A percentile compares a stretch with the other conserved stretches of the same genome.
These are phyloP conservation scores for Murina feae DNA, from an alignment of 2,113 vertebrate species.

Conservation along the genomic window DNA sequence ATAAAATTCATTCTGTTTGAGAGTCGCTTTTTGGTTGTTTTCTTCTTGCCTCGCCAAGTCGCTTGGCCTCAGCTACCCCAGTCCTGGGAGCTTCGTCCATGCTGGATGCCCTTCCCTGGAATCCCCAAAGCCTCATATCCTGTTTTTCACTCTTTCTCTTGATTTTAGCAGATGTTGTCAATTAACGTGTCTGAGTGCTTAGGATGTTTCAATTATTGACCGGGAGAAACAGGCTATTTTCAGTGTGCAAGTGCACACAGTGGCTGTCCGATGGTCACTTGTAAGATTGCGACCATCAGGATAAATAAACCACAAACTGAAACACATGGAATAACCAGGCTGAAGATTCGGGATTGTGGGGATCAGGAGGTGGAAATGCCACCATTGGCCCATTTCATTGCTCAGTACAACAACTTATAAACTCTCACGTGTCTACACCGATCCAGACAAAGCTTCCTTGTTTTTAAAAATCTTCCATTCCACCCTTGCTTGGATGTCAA, in stretches of 20 bases:
- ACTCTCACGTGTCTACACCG: neutral
- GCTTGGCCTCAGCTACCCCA: conserved; percentile 42
- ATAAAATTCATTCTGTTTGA: conserved; percentile 22
- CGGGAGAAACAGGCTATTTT: conserved; percentile 52
- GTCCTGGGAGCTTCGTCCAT: conserved; percentile 43
- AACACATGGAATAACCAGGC: neutral
- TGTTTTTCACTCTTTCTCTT: conserved; percentile 68
- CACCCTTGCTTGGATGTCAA: neutral
- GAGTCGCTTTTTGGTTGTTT: conserved; percentile 47
- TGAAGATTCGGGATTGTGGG: neutral
- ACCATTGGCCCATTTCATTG: neutral
- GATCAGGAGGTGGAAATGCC: neutral
- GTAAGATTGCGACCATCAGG: neutral
- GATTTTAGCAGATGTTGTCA: conserved; percentile 73
- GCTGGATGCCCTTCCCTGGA: conserved; percentile 43
- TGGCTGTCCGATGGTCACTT: conserved; percentile 12
- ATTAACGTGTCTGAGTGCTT: conserved; percentile 66
- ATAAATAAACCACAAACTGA: neutral
- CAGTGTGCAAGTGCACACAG: neutral
- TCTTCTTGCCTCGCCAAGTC: conserved; percentile 37
- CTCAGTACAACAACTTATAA: neutral
- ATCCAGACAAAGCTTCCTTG: neutral
- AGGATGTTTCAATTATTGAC: conserved; percentile 58
- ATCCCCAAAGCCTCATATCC: conserved; percentile 67
- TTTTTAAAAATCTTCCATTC: neutral